Base-by-base conservation (phyloP, 2,113 vertebrate genomes). In the Epinephelus fuscoguttatus region DNA sequence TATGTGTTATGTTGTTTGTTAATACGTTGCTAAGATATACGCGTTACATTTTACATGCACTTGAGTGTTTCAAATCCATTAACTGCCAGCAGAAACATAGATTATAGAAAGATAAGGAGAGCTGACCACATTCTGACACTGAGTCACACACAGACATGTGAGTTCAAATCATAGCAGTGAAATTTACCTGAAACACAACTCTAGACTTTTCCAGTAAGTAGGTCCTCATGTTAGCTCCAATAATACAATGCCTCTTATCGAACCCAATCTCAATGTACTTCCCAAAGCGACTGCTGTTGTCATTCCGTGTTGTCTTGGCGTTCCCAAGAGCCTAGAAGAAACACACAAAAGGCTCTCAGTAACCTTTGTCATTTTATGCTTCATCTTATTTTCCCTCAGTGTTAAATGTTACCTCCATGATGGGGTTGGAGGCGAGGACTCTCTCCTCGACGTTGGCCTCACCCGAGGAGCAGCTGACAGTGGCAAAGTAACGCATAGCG, bases 251-350 rank as follows among this genome's bases (percentile, higher is more conserved):
- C 49, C 96, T 95, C 86, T 95, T 97, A 91, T 99, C 97, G 90
- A 99, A 99, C 11, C 97, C 97, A 74, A 99, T 99, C 87, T 99
- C 97, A 69, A 99, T 98, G 86, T 99, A 99, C 76, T 99, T 99
- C 60, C 98, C 98, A 93, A 99, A 99, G 71, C 98, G 98, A 91
- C 98, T 99, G 93, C 98, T 99, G 91, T 99, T 99, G 95, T 99
- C 98, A 69, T 99, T 99, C 86, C 98, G 95, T n/a, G 97, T 99
- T 6, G 98, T 99, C 93, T 98, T 99, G 79, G 98, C 98, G 90
- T 99, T 99, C 81, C 98, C 98, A 63, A 99, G 96, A 33, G 98
- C 97, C 98, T 99, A 74, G 5, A 49, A n/a, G 55, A 82, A 88
- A 89, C 42, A 40, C 11, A 77, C 2, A 78, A 19, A 78, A 23